phyloP scores from a whole-genome alignment of 1,140 invertebrate species.

The Tigriopus japonicus region DNA sequence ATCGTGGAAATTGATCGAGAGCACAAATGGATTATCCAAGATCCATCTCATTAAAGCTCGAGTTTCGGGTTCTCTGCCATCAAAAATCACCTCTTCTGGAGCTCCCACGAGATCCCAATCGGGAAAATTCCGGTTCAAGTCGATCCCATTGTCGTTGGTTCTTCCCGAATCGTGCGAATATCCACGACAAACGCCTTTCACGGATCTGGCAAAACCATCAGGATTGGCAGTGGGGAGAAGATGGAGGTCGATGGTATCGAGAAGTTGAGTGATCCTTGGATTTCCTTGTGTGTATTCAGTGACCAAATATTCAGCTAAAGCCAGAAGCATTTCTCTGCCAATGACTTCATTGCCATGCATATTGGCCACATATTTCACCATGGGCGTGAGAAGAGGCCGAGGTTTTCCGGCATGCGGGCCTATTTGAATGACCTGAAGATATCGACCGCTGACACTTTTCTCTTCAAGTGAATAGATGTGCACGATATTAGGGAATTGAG shows the following conservation, averaged over 20 bases:
- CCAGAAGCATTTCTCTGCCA: slow-evolving; percentile 58
- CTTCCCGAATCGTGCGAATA: slow-evolving; percentile 47
- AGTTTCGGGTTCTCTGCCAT: slow-evolving; percentile 33
- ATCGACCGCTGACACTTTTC: too few relatives aligned
- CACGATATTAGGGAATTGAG: too few relatives aligned
- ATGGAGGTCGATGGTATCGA: slow-evolving; percentile 61
- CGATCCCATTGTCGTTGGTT: slow-evolving; percentile 59
- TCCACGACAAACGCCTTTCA: slow-evolving; percentile 32
- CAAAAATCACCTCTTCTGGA: slow-evolving; percentile 34
- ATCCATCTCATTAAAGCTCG: slow-evolving; percentile 35
- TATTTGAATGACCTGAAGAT: too few relatives aligned
- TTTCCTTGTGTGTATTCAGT: slow-evolving; percentile 42
- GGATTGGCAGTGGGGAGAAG: slow-evolving; percentile 76
- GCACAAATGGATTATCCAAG: slow-evolving; percentile 33
- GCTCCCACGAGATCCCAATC: slow-evolving; percentile 55
- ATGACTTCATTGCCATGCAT: slow-evolving; percentile 77
- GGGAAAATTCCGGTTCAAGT: slow-evolving; percentile 74
- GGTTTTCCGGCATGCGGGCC: too few relatives aligned
- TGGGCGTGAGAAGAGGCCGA: slow-evolving; percentile 30
- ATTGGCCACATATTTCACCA: slow-evolving; percentile 73
- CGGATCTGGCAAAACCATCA: slow-evolving; percentile 63
- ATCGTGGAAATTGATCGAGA: slow-evolving; percentile 40
- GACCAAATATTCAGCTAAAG: slow-evolving; percentile 53
- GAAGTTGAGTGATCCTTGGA: slow-evolving; percentile 38
- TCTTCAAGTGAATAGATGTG: too few relatives aligned